These are phyloP conservation scores for Diachasmimorpha longicaudata DNA, from an alignment of 1,140 invertebrate genomes.

Conservation along the genomic window DNA sequence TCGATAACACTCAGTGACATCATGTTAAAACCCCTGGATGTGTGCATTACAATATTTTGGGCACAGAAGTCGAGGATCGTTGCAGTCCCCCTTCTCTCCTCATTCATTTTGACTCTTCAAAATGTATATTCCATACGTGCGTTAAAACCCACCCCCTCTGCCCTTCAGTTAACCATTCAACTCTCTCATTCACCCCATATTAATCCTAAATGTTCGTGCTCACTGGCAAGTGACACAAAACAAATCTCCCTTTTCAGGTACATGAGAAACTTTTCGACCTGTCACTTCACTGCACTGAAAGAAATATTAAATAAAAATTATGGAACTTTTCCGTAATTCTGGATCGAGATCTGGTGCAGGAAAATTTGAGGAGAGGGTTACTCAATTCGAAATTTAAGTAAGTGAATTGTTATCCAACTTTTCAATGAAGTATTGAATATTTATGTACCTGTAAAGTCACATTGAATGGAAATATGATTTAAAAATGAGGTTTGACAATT, in stretches of 20 bases:
- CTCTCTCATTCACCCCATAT: conserved; percentile 22
- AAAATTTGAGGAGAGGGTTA: too few relatives aligned
- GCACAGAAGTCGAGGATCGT: not conserved
- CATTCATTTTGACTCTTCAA: conserved; percentile 15
- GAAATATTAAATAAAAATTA: not conserved
- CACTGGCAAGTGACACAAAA: conserved; percentile 59
- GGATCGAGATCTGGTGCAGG: too few relatives aligned
- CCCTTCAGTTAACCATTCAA: not conserved
- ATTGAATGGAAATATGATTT: too few relatives aligned
- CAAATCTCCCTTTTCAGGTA: conserved; percentile 52
- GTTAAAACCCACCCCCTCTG: conserved; percentile 4
- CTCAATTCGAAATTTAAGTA: too few relatives aligned
- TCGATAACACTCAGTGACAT: not conserved
- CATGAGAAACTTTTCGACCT: not conserved
- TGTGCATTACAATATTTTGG: not conserved
- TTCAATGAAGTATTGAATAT: too few relatives aligned
- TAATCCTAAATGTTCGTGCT: conserved; percentile 25
- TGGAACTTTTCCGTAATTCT: too few relatives aligned
- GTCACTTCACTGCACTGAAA: not conserved
- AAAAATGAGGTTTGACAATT: too few relatives aligned
- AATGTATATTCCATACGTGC: conserved; percentile 17
- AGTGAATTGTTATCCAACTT: too few relatives aligned
- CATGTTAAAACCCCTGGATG: not conserved
- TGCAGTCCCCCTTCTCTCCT: not conserved
- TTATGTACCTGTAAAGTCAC: too few relatives aligned